phyloP scores from a whole-genome alignment of 2,888 invertebrate species.

The Gastrophysa polygoni region DNA sequence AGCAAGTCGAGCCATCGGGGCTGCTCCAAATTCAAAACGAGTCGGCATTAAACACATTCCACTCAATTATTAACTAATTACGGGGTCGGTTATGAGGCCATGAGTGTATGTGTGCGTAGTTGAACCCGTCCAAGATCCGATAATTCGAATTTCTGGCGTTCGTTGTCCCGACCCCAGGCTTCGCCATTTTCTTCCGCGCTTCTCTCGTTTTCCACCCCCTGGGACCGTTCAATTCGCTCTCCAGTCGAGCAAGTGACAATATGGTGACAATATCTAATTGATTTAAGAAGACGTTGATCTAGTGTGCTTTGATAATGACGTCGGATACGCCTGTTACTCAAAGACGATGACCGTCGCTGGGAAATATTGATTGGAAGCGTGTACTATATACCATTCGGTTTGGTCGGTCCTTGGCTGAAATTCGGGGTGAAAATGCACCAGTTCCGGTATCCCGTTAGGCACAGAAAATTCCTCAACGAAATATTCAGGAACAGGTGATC shows the following conservation, averaged over 20 bases:
- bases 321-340: neutral
- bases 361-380: conserved; percentile 51
- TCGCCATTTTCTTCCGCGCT: conserved; percentile 41
- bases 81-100: conserved; percentile 46
- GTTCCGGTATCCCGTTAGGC: conserved; percentile 46
- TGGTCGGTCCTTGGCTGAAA: conserved; percentile 13
- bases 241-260: neutral
- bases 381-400: conserved; percentile 24
- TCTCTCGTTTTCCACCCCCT: neutral
- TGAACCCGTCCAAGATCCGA: conserved; percentile 44
- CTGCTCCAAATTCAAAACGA: conserved; percentile 55
- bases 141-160: conserved; percentile 19
- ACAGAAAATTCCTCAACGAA: conserved; percentile 50
- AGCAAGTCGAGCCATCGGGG: conserved; percentile 48
- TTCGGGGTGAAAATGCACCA: conserved; percentile 49
- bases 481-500: conserved; percentile 56
- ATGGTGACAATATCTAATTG: conserved; percentile 19
- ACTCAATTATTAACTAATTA: conserved; percentile 54
- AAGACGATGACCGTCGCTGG: conserved; percentile 30
- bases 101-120: conserved; percentile 46
- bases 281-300: neutral
- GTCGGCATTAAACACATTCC: conserved; percentile 52
- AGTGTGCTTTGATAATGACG: neutral
- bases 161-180: conserved; percentile 27
- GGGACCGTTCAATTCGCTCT: neutral